phyloP scores from a whole-genome alignment of 2,888 invertebrate species.

The Ligdia adustata region DNA sequence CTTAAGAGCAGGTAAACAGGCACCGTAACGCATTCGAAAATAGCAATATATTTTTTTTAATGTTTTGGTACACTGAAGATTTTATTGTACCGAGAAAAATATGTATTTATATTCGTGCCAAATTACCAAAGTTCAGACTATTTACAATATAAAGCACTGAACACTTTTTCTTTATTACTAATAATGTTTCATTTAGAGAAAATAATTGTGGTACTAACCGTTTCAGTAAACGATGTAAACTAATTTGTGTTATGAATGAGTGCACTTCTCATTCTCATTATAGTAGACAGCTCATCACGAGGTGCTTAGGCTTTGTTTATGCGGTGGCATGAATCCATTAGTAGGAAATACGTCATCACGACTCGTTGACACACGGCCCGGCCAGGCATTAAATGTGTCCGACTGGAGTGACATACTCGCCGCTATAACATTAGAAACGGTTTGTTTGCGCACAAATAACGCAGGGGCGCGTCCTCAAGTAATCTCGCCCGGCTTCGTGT shows the following conservation, averaged over 20 bases:
- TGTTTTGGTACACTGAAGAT: slow-evolving; percentile 11
- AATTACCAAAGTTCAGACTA: too few relatives aligned
- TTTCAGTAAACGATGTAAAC: slow-evolving; percentile 11
- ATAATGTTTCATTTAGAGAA: not conserved
- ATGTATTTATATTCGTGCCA: not conserved
- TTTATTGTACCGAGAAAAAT: not conserved
- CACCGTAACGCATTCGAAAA: slow-evolving; percentile 21
- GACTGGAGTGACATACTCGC: slow-evolving; percentile 31
- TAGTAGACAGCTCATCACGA: slow-evolving; percentile 41
- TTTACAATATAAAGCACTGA: too few relatives aligned
- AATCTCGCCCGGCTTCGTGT: slow-evolving; percentile 72
- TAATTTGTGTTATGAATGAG: slow-evolving; percentile 22
- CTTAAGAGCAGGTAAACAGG: slow-evolving; percentile 33
- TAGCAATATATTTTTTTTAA: slow-evolving; percentile 18
- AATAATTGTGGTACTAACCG: not conserved
- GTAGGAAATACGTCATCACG: slow-evolving; percentile 45
- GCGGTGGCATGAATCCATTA: slow-evolving; percentile 46
- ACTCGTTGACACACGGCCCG: slow-evolving; percentile 38
- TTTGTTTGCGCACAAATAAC: slow-evolving; percentile 63
- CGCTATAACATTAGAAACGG: slow-evolving; percentile 39
- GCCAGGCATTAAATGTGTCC: slow-evolving; percentile 39
- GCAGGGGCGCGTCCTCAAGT: slow-evolving; percentile 49
- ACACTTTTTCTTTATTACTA: not conserved
- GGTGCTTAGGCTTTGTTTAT: slow-evolving; percentile 41
- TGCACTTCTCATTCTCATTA: slow-evolving; percentile 32